A percentile compares a stretch with the other conserved stretches of the same genome.
Evolutionary conservation across 2,797 vertebrate species (phyloP).

Genomic region (Galagoides demidoff): DNA sequence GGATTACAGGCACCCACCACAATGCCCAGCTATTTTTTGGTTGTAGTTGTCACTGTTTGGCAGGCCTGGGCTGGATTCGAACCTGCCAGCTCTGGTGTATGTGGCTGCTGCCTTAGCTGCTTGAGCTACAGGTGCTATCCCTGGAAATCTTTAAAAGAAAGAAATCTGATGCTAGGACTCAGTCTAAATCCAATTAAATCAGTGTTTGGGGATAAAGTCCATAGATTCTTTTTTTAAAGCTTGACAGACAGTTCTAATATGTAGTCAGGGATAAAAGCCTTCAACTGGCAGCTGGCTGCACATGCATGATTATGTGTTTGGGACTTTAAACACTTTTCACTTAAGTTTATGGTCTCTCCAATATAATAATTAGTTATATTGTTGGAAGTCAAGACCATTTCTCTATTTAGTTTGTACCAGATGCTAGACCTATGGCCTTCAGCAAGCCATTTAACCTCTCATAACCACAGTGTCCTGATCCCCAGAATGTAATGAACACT

Average conservation of each 20-base stretch:
- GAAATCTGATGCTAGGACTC: not conserved
- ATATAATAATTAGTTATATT: not conserved
- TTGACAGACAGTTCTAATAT: slow-evolving; percentile 10
- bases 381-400: slow-evolving; percentile 21
- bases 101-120: no score
- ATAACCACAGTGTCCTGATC: not conserved
- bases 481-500: not conserved
- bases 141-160: not conserved
- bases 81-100: no score
- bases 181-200: not conserved
- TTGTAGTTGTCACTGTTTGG: no score
- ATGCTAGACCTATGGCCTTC: not conserved
- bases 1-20: no score
- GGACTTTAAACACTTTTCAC: not conserved
- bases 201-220: not conserved
- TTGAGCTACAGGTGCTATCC: no score
- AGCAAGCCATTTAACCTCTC: not conserved
- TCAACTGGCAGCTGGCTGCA: not conserved
- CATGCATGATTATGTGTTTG: not conserved
- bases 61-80: no score
- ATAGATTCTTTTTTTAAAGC: not conserved
- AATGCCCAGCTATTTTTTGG: no score
- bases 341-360: not conserved
- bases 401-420: not conserved
- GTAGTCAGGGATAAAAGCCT: not conserved